Percentiles rank a stretch among this genome's conserved stretches.
Evolutionary conservation across 2,113 vertebrate genomes (phyloP).

Genomic region (Scomber colias): DNA sequence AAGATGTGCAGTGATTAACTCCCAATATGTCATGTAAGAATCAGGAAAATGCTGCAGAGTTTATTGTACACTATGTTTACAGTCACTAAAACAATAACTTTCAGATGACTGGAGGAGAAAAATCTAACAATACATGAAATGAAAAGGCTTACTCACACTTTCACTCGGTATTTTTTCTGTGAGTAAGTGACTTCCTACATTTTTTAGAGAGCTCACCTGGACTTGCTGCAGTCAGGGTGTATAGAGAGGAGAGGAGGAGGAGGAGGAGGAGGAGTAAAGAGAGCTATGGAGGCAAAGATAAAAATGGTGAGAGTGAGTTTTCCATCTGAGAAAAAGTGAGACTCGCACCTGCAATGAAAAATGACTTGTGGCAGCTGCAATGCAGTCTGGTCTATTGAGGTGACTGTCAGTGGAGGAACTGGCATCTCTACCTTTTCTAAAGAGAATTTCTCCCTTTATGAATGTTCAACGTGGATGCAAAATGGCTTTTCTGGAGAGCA

Average conservation of each 20-base stretch:
- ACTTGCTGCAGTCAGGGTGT: not conserved
- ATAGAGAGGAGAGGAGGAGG: not conserved
- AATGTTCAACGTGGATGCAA: conserved; percentile 29
- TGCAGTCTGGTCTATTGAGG: conserved; percentile 33
- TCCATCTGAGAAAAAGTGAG: conserved; percentile 22
- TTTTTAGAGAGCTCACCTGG: conserved; percentile 4
- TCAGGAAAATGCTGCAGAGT: not conserved
- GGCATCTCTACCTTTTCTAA: conserved; percentile 18
- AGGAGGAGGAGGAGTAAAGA: not conserved
- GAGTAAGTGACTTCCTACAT: not conserved
- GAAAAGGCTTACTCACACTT: not conserved
- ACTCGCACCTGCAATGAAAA: conserved; percentile 48
- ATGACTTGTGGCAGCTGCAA: conserved; percentile 23
- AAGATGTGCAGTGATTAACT: conserved; percentile 34
- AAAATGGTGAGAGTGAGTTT: conserved; percentile 18
- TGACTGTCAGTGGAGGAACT: conserved; percentile 19
- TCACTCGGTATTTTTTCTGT: too few relatives aligned
- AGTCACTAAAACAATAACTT: not conserved
- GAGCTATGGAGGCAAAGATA: conserved; percentile 9
- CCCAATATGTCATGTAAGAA: conserved; percentile 11
- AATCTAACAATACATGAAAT: not conserved
- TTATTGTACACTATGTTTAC: not conserved
- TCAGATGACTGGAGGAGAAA: not conserved
- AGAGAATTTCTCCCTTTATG: conserved; percentile 30
- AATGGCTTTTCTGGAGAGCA: conserved; percentile 30